These are phyloP conservation scores for Cervus canadensis DNA, from an alignment of 2,113 vertebrate species.

Conservation along the genomic window DNA sequence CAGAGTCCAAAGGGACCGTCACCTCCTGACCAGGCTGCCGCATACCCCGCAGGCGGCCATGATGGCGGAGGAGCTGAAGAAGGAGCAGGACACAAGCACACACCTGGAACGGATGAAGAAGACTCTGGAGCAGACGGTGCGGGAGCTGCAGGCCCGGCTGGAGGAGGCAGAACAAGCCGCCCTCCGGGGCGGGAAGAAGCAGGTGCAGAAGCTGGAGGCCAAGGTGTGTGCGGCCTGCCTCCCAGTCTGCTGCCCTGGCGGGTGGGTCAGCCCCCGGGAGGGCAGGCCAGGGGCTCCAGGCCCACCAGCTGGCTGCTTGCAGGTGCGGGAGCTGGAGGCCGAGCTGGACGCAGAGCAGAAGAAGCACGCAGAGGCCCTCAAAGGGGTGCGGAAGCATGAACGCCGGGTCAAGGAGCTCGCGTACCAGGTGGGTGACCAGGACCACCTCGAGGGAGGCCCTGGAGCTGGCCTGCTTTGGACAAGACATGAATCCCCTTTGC, in stretches of 20 bases:
- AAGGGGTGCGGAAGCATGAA: slow-evolving; percentile 92
- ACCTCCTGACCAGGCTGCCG: background rate
- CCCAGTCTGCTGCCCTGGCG: background rate
- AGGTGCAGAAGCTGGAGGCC: slow-evolving; percentile 94
- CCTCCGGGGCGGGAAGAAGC: slow-evolving; percentile 95
- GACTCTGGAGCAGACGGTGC: slow-evolving; percentile 95
- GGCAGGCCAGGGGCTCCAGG: background rate
- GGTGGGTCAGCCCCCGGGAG: fast-evolving
- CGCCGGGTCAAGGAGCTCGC: slow-evolving; percentile 91
- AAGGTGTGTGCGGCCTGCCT: slow-evolving; percentile 79
- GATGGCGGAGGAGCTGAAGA: slow-evolving; percentile 98
- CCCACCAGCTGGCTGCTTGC: background rate
- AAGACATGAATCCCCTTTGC: background rate
- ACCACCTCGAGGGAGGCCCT: fast-evolving
- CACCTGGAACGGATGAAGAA: slow-evolving; percentile 97
- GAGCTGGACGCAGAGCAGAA: slow-evolving; percentile 91
- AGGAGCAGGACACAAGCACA: slow-evolving; percentile 92
- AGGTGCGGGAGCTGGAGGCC: slow-evolving; percentile 92
- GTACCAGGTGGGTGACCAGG: slow-evolving; percentile 82
- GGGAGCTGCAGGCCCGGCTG: slow-evolving; percentile 93
- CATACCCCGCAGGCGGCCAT: slow-evolving; percentile 87
- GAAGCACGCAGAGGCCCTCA: slow-evolving; percentile 90
- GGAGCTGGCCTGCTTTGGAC: background rate
- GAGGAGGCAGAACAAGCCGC: slow-evolving; percentile 95
- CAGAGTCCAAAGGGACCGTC: background rate